Conservation (phyloP, 2,797 vertebrate species). For the Premnoplex brunnescens region DNA sequence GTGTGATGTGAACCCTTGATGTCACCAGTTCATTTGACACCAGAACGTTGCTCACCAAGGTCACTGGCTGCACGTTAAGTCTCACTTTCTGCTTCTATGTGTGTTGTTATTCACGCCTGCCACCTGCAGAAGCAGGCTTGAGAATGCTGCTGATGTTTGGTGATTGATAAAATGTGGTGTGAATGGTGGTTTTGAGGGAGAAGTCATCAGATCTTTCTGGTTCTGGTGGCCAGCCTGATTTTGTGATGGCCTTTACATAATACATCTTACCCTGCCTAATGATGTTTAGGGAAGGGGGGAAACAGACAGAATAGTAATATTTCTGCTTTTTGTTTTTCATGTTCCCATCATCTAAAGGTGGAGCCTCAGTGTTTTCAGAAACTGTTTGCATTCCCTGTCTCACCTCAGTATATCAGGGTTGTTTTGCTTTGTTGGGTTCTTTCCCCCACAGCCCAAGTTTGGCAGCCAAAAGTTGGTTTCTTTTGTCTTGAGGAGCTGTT, state of each 20-base stretch:
- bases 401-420: background rate
- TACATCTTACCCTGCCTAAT: background rate
- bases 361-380: background rate
- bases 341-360: background rate
- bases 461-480: background rate
- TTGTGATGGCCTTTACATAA: background rate
- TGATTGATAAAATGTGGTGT: background rate
- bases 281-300: accelerated
- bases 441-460: accelerated
- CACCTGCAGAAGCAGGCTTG: background rate
- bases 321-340: background rate
- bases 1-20: background rate
- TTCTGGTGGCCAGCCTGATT: background rate
- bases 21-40: background rate
- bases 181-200: background rate
- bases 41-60: background rate
- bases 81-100: background rate
- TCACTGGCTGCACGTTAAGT: background rate
- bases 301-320: background rate
- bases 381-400: background rate
- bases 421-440: background rate
- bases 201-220: background rate
- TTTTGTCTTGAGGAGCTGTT: background rate
- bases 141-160: background rate
- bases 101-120: background rate